A percentile compares a stretch with the other conserved stretches of the same genome.
These are phyloP conservation scores for Eupsittula cactorum DNA, from an alignment of 2,113 vertebrate genomes.

Conservation along the genomic window DNA sequence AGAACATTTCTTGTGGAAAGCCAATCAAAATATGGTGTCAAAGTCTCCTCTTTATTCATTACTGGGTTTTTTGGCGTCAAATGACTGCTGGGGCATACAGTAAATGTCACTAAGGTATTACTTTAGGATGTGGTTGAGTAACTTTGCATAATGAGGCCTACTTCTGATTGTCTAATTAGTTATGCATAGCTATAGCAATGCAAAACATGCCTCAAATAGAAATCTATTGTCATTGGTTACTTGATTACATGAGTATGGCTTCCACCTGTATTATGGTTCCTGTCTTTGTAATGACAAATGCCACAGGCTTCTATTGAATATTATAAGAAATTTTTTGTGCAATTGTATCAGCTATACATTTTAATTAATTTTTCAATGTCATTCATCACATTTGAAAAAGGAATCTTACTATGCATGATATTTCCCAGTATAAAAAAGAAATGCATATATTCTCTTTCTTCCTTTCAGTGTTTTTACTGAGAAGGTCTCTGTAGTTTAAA, in stretches of 20 bases:
- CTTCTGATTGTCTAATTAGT: constrained; percentile 64
- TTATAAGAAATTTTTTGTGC: neutral
- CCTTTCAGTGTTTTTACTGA: neutral
- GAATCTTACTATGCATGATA: neutral
- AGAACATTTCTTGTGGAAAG: neutral
- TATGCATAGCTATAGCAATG: constrained; percentile 35
- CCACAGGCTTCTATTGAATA: neutral
- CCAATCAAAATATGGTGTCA: neutral
- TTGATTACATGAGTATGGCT: constrained; percentile 28
- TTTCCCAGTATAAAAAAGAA: neutral
- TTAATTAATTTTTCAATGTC: constrained; percentile 4
- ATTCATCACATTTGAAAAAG: neutral
- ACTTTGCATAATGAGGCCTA: constrained; percentile 58
- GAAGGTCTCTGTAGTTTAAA: neutral
- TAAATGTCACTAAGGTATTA: constrained; percentile 29
- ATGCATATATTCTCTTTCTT: neutral
- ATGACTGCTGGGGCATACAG: constrained; percentile 9
- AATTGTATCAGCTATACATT: neutral
- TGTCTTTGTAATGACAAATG: neutral
- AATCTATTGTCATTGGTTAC: constrained; percentile 37
- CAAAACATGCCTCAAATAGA: constrained; percentile 52
- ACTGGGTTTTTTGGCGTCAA: constrained; percentile 16
- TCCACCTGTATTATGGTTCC: neutral
- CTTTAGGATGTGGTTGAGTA: constrained; percentile 43
- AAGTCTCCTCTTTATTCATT: constrained; percentile 7